Percentiles rank a stretch among this genome's conserved stretches.
Evolutionary conservation across 2,113 vertebrate species (phyloP).

Genomic region (Saccopteryx leptura): DNA sequence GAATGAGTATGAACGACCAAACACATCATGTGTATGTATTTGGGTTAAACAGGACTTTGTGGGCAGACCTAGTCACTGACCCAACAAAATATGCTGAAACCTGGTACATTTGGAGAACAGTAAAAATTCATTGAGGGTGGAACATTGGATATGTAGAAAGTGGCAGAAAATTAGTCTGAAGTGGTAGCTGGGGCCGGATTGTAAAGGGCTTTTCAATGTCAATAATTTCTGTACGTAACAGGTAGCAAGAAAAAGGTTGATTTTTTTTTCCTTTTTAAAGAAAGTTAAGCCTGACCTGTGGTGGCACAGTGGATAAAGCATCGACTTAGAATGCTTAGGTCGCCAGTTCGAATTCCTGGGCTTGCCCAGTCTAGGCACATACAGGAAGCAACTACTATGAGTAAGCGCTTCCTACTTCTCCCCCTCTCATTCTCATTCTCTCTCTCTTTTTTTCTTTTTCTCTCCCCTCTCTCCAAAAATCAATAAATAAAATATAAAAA

Average conservation of each 20-base stretch:
- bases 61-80: slow-evolving; percentile 7
- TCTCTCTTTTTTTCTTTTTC: no score
- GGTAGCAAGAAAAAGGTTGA: neutral
- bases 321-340: no score
- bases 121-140: neutral
- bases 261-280: neutral
- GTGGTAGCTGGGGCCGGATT: neutral
- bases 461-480: no score
- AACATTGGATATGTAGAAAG: neutral
- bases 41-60: neutral
- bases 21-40: neutral
- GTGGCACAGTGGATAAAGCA: no score
- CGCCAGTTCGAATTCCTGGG: no score
- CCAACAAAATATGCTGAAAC: neutral
- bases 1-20: neutral
- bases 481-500: no score
- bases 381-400: no score
- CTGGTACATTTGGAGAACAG: neutral
- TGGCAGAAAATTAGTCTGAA: slow-evolving; percentile 4
- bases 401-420: no score
- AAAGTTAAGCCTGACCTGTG: neutral
- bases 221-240: neutral
- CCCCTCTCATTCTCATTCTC: no score
- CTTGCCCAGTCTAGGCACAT: no score
- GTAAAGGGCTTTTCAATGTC: neutral